Evolutionary conservation across 2,888 invertebrate genomes (phyloP).

Genomic region (Caenorhabditis panamensis): DNA sequence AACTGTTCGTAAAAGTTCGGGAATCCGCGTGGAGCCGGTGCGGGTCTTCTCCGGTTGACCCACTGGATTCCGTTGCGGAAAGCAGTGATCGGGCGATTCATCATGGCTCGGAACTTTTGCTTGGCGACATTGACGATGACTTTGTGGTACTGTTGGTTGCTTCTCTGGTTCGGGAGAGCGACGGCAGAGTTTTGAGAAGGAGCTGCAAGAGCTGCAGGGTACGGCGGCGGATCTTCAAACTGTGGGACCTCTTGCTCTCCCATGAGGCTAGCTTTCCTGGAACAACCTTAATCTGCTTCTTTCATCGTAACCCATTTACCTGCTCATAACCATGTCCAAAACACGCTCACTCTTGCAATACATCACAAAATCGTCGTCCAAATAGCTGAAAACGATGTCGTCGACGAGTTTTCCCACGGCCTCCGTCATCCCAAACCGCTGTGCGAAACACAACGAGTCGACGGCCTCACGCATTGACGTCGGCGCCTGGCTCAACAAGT

Average conservation of each 20-base stretch:
- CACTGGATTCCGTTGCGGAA: constrained; percentile 27
- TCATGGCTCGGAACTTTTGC: constrained; percentile 17
- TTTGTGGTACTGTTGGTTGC: constrained; percentile 18
- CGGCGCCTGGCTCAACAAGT: constrained; percentile 6
- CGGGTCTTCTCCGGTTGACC: constrained; percentile 11
- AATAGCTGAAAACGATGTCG: constrained; percentile 35
- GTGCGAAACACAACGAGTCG: constrained; percentile 23
- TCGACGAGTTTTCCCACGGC: constrained; percentile 44
- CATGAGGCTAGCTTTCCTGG: background rate
- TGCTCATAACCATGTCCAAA: constrained; percentile 24
- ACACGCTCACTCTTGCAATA: constrained; percentile 29
- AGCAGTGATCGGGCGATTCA: constrained; percentile 27
- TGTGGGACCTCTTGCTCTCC: background rate
- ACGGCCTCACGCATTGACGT: constrained; percentile 35
- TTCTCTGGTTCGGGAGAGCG: background rate
- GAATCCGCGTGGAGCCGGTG: background rate
- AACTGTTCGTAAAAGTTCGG: constrained; percentile 7
- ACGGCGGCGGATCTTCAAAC: background rate
- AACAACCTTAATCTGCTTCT: background rate
- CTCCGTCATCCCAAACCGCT: constrained; percentile 27
- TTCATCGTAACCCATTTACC: constrained; percentile 2
- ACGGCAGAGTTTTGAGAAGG: background rate
- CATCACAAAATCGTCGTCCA: constrained; percentile 12
- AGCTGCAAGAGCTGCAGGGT: background rate
- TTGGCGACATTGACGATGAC: constrained; percentile 27